These are phyloP conservation scores for Agriopis leucophaearia DNA, from an alignment of 2,888 invertebrate genomes.

Conservation along the genomic window DNA sequence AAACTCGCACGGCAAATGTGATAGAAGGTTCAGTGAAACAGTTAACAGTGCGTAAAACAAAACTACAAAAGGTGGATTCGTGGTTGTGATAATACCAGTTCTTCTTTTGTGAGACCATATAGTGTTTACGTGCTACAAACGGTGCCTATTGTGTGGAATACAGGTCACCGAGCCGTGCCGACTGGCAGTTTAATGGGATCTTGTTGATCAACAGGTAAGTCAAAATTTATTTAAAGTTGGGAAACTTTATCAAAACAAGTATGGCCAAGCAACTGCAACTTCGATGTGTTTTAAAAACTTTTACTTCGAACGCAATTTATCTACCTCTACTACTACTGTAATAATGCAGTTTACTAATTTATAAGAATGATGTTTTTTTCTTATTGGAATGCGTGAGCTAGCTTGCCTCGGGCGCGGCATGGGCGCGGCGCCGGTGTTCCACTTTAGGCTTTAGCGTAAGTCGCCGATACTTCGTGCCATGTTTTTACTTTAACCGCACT, in stretches of 20 bases:
- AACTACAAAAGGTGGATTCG: conserved; percentile 77
- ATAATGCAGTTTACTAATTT: conserved; percentile 30
- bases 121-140: conserved; percentile 81
- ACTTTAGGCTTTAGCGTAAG: conserved; percentile 58
- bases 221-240: conserved; percentile 43
- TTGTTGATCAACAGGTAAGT: conserved; percentile 81
- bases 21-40: conserved; percentile 69
- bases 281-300: conserved; percentile 15
- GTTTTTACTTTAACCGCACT: conserved; percentile 21
- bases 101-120: conserved; percentile 77
- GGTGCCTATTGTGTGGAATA: conserved; percentile 61
- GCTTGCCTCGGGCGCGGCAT: conserved; percentile 57
- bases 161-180: conserved; percentile 67
- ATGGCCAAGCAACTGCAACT: conserved; percentile 30
- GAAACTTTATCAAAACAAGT: conserved; percentile 40
- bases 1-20: conserved; percentile 65
- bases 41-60: conserved; percentile 68
- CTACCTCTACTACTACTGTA: neutral
- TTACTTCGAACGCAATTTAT: neutral
- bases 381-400: conserved; percentile 57
- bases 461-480: conserved; percentile 43
- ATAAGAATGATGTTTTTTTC: conserved; percentile 50
- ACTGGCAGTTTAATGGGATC: conserved; percentile 82
- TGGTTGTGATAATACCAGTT: conserved; percentile 79
- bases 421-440: conserved; percentile 76